phyloP scores from a whole-genome alignment of 2,113 vertebrate genomes.

The Oncorhynchus nerka region DNA sequence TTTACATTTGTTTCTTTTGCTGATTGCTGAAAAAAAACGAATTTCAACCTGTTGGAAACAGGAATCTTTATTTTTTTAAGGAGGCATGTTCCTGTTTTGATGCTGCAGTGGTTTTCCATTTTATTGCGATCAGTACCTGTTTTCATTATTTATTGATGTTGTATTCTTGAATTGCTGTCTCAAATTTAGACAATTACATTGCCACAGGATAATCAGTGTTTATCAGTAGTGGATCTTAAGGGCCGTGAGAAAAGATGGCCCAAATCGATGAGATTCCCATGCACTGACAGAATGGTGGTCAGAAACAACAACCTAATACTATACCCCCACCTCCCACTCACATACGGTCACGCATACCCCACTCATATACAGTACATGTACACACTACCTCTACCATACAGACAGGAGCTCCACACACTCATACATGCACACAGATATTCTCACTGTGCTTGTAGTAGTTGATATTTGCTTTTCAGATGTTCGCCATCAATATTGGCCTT shows the following conservation, averaged over 20 bases:
- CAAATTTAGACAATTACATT: constrained; percentile 61
- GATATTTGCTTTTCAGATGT: constrained; percentile 18
- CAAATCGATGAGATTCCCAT: constrained; percentile 38
- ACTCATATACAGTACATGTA: constrained; percentile 36
- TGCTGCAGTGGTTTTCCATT: constrained; percentile 59
- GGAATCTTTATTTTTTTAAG: constrained; percentile 26
- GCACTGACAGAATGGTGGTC: constrained; percentile 49
- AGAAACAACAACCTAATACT: constrained; percentile 42
- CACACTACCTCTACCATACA: constrained; percentile 58
- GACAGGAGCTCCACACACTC: constrained; percentile 1
- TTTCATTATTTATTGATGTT: constrained; percentile 60
- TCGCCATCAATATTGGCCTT: constrained; percentile 13
- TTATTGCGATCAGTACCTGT: constrained; percentile 44
- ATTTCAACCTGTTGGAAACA: constrained; percentile 48
- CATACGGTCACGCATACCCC: constrained; percentile 22
- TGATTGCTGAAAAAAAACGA: constrained; percentile 43
- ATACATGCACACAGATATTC: neutral
- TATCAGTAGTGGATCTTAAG: neutral
- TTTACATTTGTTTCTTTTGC: constrained; percentile 38
- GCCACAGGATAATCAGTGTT: constrained; percentile 71
- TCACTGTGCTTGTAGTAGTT: constrained; percentile 20
- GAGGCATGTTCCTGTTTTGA: constrained; percentile 60
- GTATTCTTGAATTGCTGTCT: constrained; percentile 55
- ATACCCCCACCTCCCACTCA: neutral
- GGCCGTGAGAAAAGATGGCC: neutral